phyloP scores from a whole-genome alignment of 2,797 vertebrate genomes.

The Carcharodon carcharias region DNA sequence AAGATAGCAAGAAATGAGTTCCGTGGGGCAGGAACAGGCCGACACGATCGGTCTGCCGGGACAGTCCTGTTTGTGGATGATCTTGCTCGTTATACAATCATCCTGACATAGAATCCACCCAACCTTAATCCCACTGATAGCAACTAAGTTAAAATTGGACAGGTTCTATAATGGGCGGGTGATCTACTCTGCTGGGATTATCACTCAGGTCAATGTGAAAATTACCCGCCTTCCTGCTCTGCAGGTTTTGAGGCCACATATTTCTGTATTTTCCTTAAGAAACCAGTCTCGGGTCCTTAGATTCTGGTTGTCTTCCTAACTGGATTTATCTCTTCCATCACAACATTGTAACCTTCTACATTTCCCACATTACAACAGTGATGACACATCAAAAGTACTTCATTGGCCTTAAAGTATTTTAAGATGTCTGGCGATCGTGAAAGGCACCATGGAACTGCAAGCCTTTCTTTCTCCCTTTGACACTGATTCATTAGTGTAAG shows the following conservation, averaged over 20 bases:
- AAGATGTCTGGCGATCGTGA: too few species aligned
- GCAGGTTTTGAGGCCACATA: not conserved
- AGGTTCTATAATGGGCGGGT: not conserved
- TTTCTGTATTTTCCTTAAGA: not conserved
- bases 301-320: not conserved
- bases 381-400: too few species aligned
- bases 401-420: too few species aligned
- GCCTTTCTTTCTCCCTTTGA: too few species aligned
- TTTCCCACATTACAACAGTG: not conserved
- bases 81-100: not conserved
- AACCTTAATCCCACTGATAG: not conserved
- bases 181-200: not conserved
- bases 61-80: too few species aligned
- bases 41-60: too few species aligned
- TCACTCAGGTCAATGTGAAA: not conserved
- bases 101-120: not conserved
- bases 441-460: too few species aligned
- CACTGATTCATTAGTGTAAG: not conserved
- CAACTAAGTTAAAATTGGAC: not conserved
- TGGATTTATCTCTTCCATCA: not conserved
- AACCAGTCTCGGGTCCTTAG: not conserved
- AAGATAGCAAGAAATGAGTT: too few species aligned
- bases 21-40: too few species aligned
- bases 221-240: not conserved
- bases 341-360: not conserved